These are phyloP conservation scores for Drosophila mimetica DNA, from an alignment of 2,888 invertebrate genomes.

Conservation along the genomic window DNA sequence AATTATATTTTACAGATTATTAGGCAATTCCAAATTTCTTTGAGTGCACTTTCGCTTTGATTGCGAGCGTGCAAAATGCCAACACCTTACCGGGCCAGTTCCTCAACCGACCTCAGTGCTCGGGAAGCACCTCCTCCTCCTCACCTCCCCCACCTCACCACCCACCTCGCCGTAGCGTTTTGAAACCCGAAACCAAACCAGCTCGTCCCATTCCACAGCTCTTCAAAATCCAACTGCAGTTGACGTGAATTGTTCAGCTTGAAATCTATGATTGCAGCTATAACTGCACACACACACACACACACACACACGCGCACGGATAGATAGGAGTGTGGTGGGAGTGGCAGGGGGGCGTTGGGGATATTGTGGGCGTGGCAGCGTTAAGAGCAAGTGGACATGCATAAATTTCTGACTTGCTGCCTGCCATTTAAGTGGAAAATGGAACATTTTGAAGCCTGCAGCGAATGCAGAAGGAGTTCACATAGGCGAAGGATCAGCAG, in stretches of 20 bases:
- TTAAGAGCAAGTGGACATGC: constrained; percentile 60
- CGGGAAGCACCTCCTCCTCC: not conserved
- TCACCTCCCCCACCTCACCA: too few species aligned
- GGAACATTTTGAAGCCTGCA: constrained; percentile 48
- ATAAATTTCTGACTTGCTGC: constrained; percentile 66
- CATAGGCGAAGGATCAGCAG: not conserved
- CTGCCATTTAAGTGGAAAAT: constrained; percentile 51
- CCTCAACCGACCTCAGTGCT: not conserved
- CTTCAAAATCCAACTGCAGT: constrained; percentile 72
- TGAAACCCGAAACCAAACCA: constrained; percentile 10
- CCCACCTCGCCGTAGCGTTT: not conserved
- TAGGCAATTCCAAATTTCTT: too few species aligned
- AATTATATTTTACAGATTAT: too few species aligned
- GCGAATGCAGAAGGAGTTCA: constrained; percentile 22
- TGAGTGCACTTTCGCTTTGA: constrained; percentile 17
- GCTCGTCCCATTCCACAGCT: constrained; percentile 43
- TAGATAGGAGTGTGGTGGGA: constrained; percentile 19
- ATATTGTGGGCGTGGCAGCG: constrained; percentile 28
- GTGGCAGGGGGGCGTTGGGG: not conserved
- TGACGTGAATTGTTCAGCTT: constrained; percentile 75
- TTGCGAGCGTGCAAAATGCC: constrained; percentile 69
- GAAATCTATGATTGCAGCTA: constrained; percentile 77
- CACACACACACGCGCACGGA: not conserved
- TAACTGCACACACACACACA: constrained; percentile 45
- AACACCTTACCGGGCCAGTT: constrained; percentile 59